Base-by-base conservation (phyloP, 1,140 invertebrate genomes). In the Zaprionus ghesquierei region DNA sequence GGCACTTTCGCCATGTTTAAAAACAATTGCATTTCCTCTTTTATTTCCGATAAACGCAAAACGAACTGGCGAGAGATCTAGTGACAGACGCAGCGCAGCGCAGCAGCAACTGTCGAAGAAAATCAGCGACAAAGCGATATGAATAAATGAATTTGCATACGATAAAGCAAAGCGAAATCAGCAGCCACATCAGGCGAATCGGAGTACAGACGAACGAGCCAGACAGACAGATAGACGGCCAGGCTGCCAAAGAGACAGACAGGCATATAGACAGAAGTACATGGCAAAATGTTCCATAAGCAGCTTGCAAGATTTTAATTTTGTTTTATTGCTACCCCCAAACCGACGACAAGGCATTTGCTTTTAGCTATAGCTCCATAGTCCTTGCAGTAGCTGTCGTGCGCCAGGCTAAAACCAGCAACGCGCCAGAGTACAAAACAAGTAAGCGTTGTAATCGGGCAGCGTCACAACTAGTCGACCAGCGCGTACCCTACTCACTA, bases 101-200 rank as follows among this genome's bases (percentile, higher is more conserved):
- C 31, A 23, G 46, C 46, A 25, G 55, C 54, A 60, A 68, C 64
- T 58, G 51, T 38, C 41, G 31, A 60, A 74, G 65, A 69, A 73
- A 73, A 73, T 66, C 69, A 69, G 59, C 65, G 31, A 69, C 65
- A 63, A 68, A 73, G 71, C 65, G 53, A 74, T 69, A 74, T 69
- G 51, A 69, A 73, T 73, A 69, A 69, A 74, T 74, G 65, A 74
- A 74, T 74, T 74, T 74, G 71, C 71, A 74, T 74, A 69, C 66
- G 46, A 63, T 69, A 69, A 69, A 63, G 71, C 65, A 70, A 33
- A 69, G 65, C 64, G 70, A 74, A 69, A 61, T 69, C 50, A 61
- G 70, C 64, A 73, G 38, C 53, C 23, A 69, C 54, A 73, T 50
- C 69, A 65, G 62, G 69, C 64, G 35, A 58, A 74, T 69, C 64